Evolutionary conservation across 2,888 invertebrate genomes (phyloP).

Genomic region (Rotaria macrura): DNA sequence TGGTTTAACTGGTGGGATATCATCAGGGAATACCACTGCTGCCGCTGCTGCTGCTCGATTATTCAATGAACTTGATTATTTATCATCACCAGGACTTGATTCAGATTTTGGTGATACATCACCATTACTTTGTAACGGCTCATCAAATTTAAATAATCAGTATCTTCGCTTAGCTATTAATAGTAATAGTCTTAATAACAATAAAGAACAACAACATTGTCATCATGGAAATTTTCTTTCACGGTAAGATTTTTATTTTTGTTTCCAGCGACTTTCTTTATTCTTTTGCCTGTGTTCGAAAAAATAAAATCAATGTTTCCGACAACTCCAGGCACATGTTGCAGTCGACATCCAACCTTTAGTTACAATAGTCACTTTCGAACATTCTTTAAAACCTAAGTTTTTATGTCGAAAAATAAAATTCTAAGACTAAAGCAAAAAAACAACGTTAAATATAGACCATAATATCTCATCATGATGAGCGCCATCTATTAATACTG

Average conservation of each 20-base stretch:
- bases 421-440: no score
- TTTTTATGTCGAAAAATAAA: no score
- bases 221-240: not conserved
- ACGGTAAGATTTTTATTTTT: not conserved
- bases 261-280: no score
- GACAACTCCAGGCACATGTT: no score
- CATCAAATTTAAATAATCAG: not conserved
- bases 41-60: not conserved
- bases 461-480: no score
- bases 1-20: not conserved
- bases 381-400: no score
- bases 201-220: not conserved
- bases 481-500: no score
- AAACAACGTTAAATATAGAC: no score
- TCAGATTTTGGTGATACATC: not conserved
- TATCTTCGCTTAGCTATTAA: not conserved
- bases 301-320: no score
- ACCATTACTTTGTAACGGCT: not conserved
- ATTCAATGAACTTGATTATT: constrained; percentile 13
- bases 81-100: not conserved
- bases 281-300: not conserved
- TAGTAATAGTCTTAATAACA: not conserved
- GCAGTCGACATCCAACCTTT: no score
- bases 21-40: not conserved
- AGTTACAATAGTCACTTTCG: no score